Evolutionary conservation across 2,888 invertebrate species (phyloP), one percentile per base, ranked within the genome.

Genomic region (Antitype chi): DNA sequence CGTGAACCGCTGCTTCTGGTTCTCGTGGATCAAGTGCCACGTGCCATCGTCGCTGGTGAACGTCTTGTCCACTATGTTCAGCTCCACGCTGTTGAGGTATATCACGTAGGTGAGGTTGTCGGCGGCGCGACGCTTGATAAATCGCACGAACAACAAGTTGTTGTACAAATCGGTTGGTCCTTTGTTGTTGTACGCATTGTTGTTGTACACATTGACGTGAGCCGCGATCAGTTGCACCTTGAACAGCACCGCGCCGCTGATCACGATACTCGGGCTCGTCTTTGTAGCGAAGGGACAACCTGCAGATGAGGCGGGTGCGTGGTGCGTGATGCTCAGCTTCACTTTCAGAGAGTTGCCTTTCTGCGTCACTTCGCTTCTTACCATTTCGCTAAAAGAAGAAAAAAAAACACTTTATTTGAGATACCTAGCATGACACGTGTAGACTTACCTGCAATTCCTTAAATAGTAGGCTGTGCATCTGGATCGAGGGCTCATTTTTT

Each of bases 21-120:
- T 88, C 70, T 93, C 92, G 62, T 88, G 76, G 6, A 93, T 84
- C 15, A 93, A 73, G 70, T 91, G 93, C 92, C 92, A 93, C 32
- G 89, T 91, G 13, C 91, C 93, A 68, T 93, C 92, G 70, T 93
- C 92, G 62, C 89, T 90, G 0, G 85, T 87, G 73, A 93, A 93
- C 6, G 43, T 77, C 71, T 92, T 92, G 64, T 87, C 81, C 0
- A 28, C 23, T 2, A 93, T 87, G 7, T 81, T 79, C 6, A 93
- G 83, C 52, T 90, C 90, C 7, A 71, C 76, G 82, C 93, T 91
- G 0, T 88, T 84, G 49, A 93, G 80, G 60, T 88, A 88, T 9
- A 93, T 87, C 0, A 80, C 84, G 82, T 93, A 93, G 0, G 84
- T 86, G 0, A 91, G 77, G 9, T 91, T 89, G 76, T 93, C 92